These are phyloP conservation scores for Sminthopsis crassicaudata DNA, from an alignment of 2,113 vertebrate species.

Conservation along the genomic window DNA sequence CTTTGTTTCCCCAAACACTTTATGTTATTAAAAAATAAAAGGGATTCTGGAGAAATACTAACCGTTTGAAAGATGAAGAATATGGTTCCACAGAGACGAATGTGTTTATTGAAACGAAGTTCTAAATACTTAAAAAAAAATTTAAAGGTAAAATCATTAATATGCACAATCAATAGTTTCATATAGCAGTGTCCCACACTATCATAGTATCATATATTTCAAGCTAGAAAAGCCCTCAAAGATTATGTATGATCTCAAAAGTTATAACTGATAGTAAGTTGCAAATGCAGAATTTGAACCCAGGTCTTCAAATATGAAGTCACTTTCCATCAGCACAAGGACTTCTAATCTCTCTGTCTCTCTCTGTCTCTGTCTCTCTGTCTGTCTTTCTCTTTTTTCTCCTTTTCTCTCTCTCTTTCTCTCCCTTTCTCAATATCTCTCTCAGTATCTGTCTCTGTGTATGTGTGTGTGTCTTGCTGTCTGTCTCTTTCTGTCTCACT, in stretches of 20 bases:
- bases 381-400: too few species aligned
- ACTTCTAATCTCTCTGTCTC: too few species aligned
- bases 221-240: neutral
- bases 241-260: neutral
- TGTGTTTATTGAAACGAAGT: conserved; percentile 85
- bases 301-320: neutral
- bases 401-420: too few species aligned
- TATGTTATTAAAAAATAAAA: neutral
- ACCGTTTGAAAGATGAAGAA: conserved; percentile 89
- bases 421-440: too few species aligned
- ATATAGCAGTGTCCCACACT: neutral
- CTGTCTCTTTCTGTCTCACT: too few species aligned
- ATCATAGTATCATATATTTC: neutral
- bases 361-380: too few species aligned
- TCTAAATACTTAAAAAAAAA: conserved; percentile 85
- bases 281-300: neutral
- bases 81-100: conserved; percentile 84
- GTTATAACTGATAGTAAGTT: neutral
- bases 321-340: neutral
- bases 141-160: neutral
- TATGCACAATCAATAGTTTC: neutral
- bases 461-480: too few species aligned
- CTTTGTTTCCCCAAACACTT: conserved; percentile 11
- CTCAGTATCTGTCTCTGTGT: too few species aligned
- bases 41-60: conserved; percentile 65